A percentile compares a stretch with the other conserved stretches of the same genome.
These are phyloP conservation scores for Coranthus polyacanthus DNA, from an alignment of 2,797 vertebrate species.

Conservation along the genomic window DNA sequence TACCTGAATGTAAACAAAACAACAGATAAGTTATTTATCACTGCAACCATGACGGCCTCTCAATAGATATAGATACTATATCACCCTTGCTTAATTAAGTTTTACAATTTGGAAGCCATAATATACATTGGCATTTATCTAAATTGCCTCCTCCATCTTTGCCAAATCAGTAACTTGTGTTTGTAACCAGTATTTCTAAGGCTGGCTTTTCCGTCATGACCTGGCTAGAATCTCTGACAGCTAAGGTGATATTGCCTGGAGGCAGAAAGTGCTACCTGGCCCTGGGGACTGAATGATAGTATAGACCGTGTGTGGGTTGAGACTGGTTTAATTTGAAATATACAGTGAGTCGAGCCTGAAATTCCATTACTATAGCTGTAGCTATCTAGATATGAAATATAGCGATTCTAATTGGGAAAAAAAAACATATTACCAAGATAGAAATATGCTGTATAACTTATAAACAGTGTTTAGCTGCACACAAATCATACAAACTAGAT, in stretches of 20 bases:
- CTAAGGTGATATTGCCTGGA: constrained; percentile 31
- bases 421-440: not conserved
- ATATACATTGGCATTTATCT: constrained; percentile 27
- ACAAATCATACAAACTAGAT: no score
- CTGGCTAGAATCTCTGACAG: constrained; percentile 19
- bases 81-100: constrained; percentile 34
- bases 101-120: constrained; percentile 11
- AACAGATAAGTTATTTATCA: constrained; percentile 6
- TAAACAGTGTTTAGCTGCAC: not conserved
- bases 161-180: constrained; percentile 34
- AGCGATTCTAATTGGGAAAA: not conserved
- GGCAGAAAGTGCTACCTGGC: constrained; percentile 27
- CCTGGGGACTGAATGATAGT: constrained; percentile 24
- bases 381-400: not conserved
- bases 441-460: not conserved
- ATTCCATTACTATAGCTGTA: not conserved
- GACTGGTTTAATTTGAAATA: not conserved
- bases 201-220: not conserved
- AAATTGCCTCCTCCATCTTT: constrained; percentile 36
- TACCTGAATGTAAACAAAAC: not conserved
- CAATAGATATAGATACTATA: constrained; percentile 10
- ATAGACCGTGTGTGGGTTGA: not conserved
- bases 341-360: not conserved
- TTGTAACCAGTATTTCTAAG: constrained; percentile 17
- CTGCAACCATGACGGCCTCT: constrained; percentile 1